A percentile compares a stretch with the other conserved stretches of the same genome.
These are phyloP conservation scores for Scaptomyza polygonia DNA, from an alignment of 2,888 invertebrate species.

Conservation along the genomic window DNA sequence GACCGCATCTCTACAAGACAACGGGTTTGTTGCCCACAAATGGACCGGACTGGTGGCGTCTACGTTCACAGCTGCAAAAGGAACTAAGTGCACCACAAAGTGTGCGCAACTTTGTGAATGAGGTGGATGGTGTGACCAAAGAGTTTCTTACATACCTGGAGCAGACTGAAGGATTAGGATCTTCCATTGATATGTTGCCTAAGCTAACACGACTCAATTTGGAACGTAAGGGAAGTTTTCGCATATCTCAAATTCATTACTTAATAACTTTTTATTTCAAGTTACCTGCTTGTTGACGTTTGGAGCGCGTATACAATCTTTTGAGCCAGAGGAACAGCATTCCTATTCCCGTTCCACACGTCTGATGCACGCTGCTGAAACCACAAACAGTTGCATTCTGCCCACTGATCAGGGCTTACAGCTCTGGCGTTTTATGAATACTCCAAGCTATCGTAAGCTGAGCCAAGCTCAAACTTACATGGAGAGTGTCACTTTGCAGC, in stretches of 20 bases:
- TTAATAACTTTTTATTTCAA: constrained; percentile 74
- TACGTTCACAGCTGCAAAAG: constrained; percentile 92
- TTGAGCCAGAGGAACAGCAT: constrained; percentile 87
- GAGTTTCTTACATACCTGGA: constrained; percentile 87
- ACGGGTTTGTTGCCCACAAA: constrained; percentile 94
- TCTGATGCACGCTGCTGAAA: constrained; percentile 89
- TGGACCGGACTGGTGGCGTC: constrained; percentile 92
- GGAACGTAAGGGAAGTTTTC: constrained; percentile 87
- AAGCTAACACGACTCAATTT: constrained; percentile 88
- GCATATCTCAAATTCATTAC: not conserved
- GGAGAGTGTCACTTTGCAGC: constrained; percentile 89
- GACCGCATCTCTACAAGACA: constrained; percentile 90
- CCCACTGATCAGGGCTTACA: constrained; percentile 84
- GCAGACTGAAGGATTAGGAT: constrained; percentile 61
- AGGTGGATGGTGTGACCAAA: constrained; percentile 87
- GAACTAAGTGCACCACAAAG: constrained; percentile 90
- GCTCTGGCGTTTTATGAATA: constrained; percentile 89
- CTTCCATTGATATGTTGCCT: constrained; percentile 87
- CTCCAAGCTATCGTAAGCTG: constrained; percentile 89
- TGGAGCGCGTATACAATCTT: constrained; percentile 88
- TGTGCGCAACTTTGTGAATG: constrained; percentile 88
- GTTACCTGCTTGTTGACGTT: constrained; percentile 91
- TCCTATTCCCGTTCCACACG: constrained; percentile 87
- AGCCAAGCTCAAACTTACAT: constrained; percentile 89
- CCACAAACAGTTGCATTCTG: constrained; percentile 87